Evolutionary conservation across 2,113 vertebrate species (phyloP).

Genomic region (Micronycteris hirsuta): DNA sequence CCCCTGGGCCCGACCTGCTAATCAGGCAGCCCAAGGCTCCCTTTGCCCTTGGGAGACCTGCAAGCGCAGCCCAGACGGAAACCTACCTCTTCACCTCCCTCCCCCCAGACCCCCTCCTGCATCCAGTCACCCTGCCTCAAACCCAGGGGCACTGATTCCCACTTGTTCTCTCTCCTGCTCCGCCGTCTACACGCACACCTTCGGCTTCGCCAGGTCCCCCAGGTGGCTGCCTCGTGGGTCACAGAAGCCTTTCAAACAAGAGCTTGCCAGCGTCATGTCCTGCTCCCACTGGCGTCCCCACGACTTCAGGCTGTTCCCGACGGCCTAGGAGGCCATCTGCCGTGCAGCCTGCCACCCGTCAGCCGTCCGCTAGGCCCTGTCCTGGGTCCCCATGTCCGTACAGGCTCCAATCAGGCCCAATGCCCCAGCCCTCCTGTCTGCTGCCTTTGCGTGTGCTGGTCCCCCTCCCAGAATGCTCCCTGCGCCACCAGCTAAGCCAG

Average conservation of each 20-base stretch:
- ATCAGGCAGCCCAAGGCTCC: neutral
- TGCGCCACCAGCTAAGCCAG: accelerated
- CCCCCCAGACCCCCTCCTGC: too few relatives aligned
- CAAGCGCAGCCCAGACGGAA: accelerated
- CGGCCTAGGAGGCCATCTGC: neutral
- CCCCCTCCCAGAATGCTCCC: neutral
- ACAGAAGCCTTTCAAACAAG: neutral
- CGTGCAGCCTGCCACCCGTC: accelerated
- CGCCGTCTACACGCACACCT: accelerated
- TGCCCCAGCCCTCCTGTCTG: accelerated
- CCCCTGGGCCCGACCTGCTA: neutral
- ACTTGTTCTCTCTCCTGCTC: too few relatives aligned
- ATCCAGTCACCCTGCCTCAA: neutral
- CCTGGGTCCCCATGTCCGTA: neutral
- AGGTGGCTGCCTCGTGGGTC: accelerated
- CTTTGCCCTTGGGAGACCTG: too few relatives aligned
- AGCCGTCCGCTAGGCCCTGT: accelerated
- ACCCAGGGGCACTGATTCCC: too few relatives aligned
- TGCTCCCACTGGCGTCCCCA: accelerated
- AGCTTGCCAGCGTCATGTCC: neutral
- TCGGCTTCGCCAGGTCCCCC: accelerated
- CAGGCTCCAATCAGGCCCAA: neutral
- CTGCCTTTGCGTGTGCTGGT: accelerated
- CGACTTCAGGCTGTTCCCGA: neutral
- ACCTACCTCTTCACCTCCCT: neutral